phyloP scores from a whole-genome alignment of 2,888 invertebrate species.

The Quadriops clusia region DNA sequence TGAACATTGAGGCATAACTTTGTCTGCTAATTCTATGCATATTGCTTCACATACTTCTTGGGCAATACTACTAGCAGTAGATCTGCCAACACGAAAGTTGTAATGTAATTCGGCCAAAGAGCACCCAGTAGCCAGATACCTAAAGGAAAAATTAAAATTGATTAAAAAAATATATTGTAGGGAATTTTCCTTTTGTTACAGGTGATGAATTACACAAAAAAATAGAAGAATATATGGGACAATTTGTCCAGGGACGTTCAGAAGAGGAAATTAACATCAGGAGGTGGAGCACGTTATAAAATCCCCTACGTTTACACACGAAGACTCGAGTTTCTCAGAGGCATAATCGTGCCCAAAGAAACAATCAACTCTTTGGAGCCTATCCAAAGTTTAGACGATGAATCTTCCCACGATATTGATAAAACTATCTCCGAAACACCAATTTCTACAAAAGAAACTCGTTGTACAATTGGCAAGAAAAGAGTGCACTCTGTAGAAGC shows the following conservation, averaged over 20 bases:
- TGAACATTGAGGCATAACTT: constrained; percentile 8
- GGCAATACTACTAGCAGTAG: constrained; percentile 7
- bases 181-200: constrained; percentile 7
- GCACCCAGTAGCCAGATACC: constrained; percentile 7
- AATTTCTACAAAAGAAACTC: constrained; percentile 6
- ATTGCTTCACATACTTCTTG: constrained; percentile 19
- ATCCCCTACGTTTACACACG: constrained; percentile 22
- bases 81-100: constrained; percentile 8
- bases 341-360: constrained; percentile 19
- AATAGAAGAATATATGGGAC: constrained; percentile 23
- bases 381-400: constrained; percentile 6
- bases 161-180: constrained; percentile 8
- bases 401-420: constrained; percentile 5
- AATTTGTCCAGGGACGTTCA: constrained; percentile 19
- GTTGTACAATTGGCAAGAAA: constrained; percentile 9
- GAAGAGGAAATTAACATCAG: constrained; percentile 18
- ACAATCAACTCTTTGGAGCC: constrained; percentile 11
- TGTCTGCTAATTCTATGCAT: constrained; percentile 18
- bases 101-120: constrained; percentile 7
- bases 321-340: constrained; percentile 22
- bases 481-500: constrained; percentile 8
- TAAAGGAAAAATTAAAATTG: constrained; percentile 7
- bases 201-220: constrained; percentile 17
- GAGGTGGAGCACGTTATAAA: constrained; percentile 19
- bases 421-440: constrained; percentile 5